Percentiles rank a stretch among this genome's conserved stretches.
These are phyloP conservation scores for Melanargia galathea DNA, from an alignment of 2,888 invertebrate species.

Conservation along the genomic window DNA sequence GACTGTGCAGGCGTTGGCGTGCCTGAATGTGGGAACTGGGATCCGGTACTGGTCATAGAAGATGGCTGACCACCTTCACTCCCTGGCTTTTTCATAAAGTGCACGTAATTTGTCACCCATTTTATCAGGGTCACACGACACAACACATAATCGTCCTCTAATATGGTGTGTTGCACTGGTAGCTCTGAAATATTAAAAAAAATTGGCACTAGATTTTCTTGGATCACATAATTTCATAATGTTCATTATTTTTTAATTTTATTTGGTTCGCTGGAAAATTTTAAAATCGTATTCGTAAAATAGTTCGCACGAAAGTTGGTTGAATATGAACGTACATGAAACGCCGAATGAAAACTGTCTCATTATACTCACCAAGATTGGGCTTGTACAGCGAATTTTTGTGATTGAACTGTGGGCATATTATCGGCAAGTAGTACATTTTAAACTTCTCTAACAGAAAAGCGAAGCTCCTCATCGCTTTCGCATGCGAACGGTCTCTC, in stretches of 20 bases:
- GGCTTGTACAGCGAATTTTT: constrained; percentile 92
- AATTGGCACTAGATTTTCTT: neutral
- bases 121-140: constrained; percentile 94
- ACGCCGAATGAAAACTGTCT: neutral
- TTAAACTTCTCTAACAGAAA: constrained; percentile 96
- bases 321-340: neutral
- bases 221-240: neutral
- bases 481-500: constrained; percentile 91
- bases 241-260: neutral
- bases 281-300: neutral
- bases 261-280: neutral
- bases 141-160: constrained; percentile 85
- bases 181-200: constrained; percentile 80
- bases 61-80: constrained; percentile 75
- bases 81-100: constrained; percentile 86
- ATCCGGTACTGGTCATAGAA: constrained; percentile 73
- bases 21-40: constrained; percentile 66
- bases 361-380: constrained; percentile 84
- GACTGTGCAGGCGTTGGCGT: constrained; percentile 70
- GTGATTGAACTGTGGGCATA: constrained; percentile 93
- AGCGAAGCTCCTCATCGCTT: constrained; percentile 91
- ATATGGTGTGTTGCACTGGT: constrained; percentile 87
- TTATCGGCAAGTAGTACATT: constrained; percentile 92
- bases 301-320: neutral
- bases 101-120: constrained; percentile 93